Conservation (phyloP, 2,888 invertebrate genomes). For the Tenthredo distinguenda region DNA sequence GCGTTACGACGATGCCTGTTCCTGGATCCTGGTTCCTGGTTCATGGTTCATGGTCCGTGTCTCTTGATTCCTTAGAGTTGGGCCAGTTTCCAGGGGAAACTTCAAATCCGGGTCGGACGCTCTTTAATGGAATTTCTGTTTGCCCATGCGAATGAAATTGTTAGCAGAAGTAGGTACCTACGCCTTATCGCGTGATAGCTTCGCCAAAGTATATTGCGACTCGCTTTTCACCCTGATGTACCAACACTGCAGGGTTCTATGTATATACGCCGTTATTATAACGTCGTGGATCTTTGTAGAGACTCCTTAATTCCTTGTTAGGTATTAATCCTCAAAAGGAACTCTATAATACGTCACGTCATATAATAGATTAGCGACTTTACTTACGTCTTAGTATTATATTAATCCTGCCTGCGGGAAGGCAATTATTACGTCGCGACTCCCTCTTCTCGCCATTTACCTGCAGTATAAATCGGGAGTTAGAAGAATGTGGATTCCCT, state of each 20-base stretch:
- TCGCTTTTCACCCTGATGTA: background rate
- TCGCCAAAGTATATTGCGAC: slow-evolving; percentile 22
- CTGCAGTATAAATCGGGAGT: background rate
- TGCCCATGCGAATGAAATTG: slow-evolving; percentile 51
- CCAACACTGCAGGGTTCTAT: background rate
- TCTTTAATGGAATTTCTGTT: slow-evolving; percentile 51
- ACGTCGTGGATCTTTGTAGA: background rate
- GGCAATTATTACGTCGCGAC: slow-evolving; percentile 37
- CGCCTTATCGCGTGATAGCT: slow-evolving; percentile 45
- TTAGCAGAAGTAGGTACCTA: slow-evolving; percentile 43
- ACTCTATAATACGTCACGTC: background rate
- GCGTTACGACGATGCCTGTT: slow-evolving; percentile 36
- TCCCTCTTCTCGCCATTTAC: background rate
- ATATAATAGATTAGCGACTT: slow-evolving; percentile 37
- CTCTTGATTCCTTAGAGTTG: slow-evolving; percentile 44
- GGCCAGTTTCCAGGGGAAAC: slow-evolving; percentile 49
- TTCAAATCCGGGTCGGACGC: slow-evolving; percentile 52
- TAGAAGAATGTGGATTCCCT: slow-evolving; percentile 36
- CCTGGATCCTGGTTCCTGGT: background rate
- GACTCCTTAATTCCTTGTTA: slow-evolving; percentile 7
- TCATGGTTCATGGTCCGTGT: slow-evolving; percentile 38
- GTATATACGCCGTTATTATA: background rate
- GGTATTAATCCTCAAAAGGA: slow-evolving; percentile 34
- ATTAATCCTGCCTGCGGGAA: slow-evolving; percentile 6
- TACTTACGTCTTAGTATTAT: slow-evolving; percentile 36